These are phyloP conservation scores for Taenioides sp. DNA, from an alignment of 2,797 vertebrate species.

Conservation along the genomic window DNA sequence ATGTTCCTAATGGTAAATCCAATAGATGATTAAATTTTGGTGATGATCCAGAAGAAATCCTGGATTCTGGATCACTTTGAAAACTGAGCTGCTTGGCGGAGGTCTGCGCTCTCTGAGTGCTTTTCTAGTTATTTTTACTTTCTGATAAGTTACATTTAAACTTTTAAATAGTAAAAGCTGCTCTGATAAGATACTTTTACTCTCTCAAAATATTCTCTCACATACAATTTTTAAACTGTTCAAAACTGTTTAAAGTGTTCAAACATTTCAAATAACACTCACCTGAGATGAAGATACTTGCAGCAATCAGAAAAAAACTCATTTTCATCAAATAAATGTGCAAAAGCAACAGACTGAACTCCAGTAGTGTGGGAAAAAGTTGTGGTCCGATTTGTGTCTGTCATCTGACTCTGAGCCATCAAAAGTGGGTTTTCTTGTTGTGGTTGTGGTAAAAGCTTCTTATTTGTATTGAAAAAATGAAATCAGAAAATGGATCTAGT, in stretches of 20 bases:
- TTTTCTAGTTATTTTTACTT: constrained; percentile 1
- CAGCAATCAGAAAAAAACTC: constrained; percentile 29
- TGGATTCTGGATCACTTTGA: too few species aligned
- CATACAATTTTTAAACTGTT: background rate
- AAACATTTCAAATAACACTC: constrained; percentile 20
- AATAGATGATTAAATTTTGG: too few species aligned
- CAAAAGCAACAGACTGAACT: background rate
- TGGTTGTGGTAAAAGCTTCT: background rate
- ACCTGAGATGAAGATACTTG: constrained; percentile 54
- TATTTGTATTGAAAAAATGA: constrained; percentile 15
- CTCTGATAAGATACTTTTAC: background rate
- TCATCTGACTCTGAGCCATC: constrained; percentile 28
- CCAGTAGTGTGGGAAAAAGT: background rate
- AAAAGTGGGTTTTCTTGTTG: background rate
- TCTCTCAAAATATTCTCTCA: background rate
- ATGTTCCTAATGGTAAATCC: too few species aligned
- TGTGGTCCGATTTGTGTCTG: background rate
- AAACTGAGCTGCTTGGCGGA: too few species aligned
- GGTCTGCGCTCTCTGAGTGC: too few species aligned
- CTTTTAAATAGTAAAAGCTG: background rate
- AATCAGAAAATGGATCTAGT: constrained; percentile 9
- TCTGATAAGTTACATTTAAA: too few species aligned
- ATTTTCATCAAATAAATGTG: constrained; percentile 39
- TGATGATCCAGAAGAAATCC: too few species aligned
- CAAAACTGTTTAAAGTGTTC: background rate